These are phyloP conservation scores for Sylvilagus bachmani DNA, from an alignment of 2,113 vertebrate species.

Conservation along the genomic window DNA sequence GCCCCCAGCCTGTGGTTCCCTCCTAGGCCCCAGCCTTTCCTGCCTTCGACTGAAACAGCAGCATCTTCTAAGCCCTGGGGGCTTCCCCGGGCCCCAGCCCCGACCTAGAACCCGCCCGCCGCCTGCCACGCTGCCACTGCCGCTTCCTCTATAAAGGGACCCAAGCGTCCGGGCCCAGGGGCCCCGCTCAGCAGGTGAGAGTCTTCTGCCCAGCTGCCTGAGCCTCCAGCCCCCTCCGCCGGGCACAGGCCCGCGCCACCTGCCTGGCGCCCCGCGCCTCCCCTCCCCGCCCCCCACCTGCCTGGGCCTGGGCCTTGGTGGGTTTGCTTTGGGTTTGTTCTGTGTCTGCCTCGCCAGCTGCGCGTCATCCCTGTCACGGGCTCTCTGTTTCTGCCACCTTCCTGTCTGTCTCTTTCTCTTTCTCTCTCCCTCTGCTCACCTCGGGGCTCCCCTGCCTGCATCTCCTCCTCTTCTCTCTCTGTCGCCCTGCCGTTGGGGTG, in stretches of 20 bases:
- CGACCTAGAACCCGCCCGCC: constrained; percentile 81
- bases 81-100: constrained; percentile 81
- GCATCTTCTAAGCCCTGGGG: constrained; percentile 81
- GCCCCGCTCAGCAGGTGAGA: constrained; percentile 80
- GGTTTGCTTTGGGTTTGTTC: constrained; percentile 33
- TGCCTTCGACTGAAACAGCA: constrained; percentile 77
- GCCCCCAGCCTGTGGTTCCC: constrained; percentile 75
- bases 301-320: not conserved
- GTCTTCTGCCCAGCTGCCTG: constrained; percentile 29
- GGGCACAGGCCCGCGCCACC: not conserved
- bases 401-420: not conserved
- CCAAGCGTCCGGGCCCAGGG: constrained; percentile 63
- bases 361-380: not conserved
- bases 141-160: constrained; percentile 86
- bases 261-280: not conserved
- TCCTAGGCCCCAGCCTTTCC: constrained; percentile 83
- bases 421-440: not conserved
- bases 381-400: not conserved
- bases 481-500: not conserved
- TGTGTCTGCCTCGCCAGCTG: not conserved
- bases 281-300: not conserved
- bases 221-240: not conserved
- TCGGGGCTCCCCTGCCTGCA: not conserved
- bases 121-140: constrained; percentile 77
- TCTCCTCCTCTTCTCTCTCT: not conserved